Evolutionary conservation across 2,113 vertebrate genomes (phyloP).

Genomic region (Oreochromis aureus): DNA sequence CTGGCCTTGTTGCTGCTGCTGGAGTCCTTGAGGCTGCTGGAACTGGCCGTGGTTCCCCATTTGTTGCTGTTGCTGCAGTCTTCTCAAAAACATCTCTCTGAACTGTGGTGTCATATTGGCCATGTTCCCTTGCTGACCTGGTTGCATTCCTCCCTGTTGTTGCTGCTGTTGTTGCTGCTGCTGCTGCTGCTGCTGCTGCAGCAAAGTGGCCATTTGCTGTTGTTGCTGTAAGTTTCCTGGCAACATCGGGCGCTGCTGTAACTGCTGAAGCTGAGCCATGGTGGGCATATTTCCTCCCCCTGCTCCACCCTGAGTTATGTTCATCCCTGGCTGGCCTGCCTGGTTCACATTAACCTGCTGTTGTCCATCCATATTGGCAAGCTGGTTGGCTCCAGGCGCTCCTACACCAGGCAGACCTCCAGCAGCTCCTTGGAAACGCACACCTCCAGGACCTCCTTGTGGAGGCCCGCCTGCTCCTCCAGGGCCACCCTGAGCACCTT

Average conservation of each 20-base stretch:
- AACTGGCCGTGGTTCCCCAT: slow-evolving; percentile 90
- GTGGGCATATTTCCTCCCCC: slow-evolving; percentile 71
- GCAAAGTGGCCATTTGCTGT: slow-evolving; percentile 67
- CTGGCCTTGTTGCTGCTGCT: slow-evolving; percentile 79
- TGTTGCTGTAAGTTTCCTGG: slow-evolving; percentile 59
- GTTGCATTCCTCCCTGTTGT: slow-evolving; percentile 57
- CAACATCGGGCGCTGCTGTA: slow-evolving; percentile 75
- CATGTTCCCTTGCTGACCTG: slow-evolving; percentile 80
- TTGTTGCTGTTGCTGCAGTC: slow-evolving; percentile 75
- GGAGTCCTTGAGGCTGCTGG: slow-evolving; percentile 73
- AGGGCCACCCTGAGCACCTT: slow-evolving; percentile 68
- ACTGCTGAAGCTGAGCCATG: slow-evolving; percentile 79
- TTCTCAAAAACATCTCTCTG: slow-evolving; percentile 83
- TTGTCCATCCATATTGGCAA: slow-evolving; percentile 62
- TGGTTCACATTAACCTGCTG: slow-evolving; percentile 64
- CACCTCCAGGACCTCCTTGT: slow-evolving; percentile 52
- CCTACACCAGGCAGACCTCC: slow-evolving; percentile 47
- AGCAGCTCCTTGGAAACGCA: slow-evolving; percentile 78
- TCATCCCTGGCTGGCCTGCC: slow-evolving; percentile 80
- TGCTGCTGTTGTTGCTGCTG: slow-evolving; percentile 73
- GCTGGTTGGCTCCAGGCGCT: slow-evolving; percentile 58
- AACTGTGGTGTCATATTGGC: slow-evolving; percentile 75
- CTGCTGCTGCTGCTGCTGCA: slow-evolving; percentile 68
- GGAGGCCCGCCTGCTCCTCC: slow-evolving; percentile 53
- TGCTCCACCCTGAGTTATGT: slow-evolving; percentile 67